Percentiles rank a stretch among this genome's conserved stretches.
These are phyloP conservation scores for Micromesistius poutassou DNA, from an alignment of 2,797 vertebrate species.

Conservation along the genomic window DNA sequence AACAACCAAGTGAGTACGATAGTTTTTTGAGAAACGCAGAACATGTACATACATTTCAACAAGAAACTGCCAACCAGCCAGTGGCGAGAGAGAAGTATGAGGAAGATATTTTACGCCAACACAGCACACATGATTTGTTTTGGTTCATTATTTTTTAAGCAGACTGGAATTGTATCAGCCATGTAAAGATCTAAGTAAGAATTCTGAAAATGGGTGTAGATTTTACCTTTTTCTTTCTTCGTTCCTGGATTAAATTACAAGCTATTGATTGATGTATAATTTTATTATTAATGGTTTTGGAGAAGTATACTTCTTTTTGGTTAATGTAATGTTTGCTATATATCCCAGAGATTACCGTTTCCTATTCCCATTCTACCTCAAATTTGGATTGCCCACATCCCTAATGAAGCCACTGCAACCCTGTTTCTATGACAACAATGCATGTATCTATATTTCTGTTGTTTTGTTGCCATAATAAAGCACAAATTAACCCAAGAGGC, in stretches of 20 bases:
- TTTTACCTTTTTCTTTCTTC: constrained; percentile 28
- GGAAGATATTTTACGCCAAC: constrained; percentile 32
- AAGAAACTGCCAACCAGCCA: constrained; percentile 39
- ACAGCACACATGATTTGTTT: constrained; percentile 27
- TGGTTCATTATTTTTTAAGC: constrained; percentile 39
- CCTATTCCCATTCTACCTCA: constrained; percentile 74
- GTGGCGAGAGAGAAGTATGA: constrained; percentile 19
- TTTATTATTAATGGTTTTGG: constrained; percentile 60
- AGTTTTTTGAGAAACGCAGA: constrained; percentile 35
- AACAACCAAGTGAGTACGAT: constrained; percentile 35
- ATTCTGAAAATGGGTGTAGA: constrained; percentile 16
- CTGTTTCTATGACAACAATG: constrained; percentile 66
- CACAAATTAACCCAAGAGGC: constrained; percentile 55
- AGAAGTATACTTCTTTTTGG: constrained; percentile 49
- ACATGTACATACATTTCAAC: constrained; percentile 51
- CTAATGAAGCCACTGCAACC: constrained; percentile 58
- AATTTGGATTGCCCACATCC: constrained; percentile 57
- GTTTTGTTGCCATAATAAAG: constrained; percentile 79
- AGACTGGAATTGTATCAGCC: constrained; percentile 15
- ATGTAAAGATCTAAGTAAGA: constrained; percentile 11
- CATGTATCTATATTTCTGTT: constrained; percentile 77
- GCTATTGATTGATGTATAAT: constrained; percentile 60
- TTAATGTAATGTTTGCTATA: constrained; percentile 55
- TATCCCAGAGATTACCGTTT: constrained; percentile 52
- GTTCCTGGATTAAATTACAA: constrained; percentile 51